A percentile compares a stretch with the other conserved stretches of the same genome.
Evolutionary conservation across 1,140 invertebrate species (phyloP).

Genomic region (Polypedilum vanderplanki): DNA sequence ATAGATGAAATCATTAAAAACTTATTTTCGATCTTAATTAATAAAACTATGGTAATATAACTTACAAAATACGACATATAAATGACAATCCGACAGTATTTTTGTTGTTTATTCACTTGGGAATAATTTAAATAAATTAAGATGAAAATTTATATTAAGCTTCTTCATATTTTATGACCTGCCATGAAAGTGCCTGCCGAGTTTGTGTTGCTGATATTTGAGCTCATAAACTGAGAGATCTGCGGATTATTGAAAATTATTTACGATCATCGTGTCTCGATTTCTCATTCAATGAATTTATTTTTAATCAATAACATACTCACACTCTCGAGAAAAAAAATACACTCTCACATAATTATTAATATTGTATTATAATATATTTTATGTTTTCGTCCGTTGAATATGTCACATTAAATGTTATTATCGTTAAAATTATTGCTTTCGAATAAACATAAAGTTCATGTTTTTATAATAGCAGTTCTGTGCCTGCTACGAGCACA

Average conservation of each 20-base stretch:
- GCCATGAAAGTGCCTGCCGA: no score
- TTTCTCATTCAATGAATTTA: no score
- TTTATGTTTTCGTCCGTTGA: constrained; percentile 19
- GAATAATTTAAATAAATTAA: neutral
- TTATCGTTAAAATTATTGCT: constrained; percentile 24
- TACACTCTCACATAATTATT: neutral
- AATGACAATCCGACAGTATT: neutral
- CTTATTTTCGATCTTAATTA: constrained; percentile 11
- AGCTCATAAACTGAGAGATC: neutral
- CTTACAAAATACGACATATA: neutral
- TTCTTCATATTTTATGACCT: neutral
- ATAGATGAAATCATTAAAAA: neutral
- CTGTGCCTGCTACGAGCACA: neutral
- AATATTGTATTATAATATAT: constrained; percentile 15
- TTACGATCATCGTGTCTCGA: no score
- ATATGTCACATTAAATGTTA: constrained; percentile 28
- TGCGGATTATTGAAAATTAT: neutral
- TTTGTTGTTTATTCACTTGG: neutral
- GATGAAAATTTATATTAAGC: constrained; percentile 1
- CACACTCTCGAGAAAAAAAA: neutral
- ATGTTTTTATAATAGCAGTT: constrained; percentile 26
- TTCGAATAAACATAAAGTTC: constrained; percentile 22
- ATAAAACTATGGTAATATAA: constrained; percentile 5
- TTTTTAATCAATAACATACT: no score
- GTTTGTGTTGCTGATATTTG: neutral